These are phyloP conservation scores for Drosophila prosaltans DNA, from an alignment of 1,140 invertebrate species.

Conservation along the genomic window DNA sequence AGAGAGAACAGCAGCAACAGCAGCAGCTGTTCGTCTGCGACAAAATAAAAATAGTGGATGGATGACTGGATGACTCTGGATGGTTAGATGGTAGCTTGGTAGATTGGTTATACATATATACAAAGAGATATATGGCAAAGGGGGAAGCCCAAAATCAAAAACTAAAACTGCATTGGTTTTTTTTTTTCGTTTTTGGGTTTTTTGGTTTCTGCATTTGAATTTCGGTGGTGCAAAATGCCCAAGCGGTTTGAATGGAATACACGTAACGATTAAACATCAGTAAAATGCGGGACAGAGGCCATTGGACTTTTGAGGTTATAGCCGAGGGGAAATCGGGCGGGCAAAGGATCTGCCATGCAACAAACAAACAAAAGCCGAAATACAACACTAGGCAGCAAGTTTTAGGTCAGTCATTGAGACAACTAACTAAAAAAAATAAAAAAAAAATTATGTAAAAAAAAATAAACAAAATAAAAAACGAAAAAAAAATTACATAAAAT, in stretches of 20 bases:
- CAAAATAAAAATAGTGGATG: constrained; percentile 62
- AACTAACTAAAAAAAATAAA: too few relatives aligned
- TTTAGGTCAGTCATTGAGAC: neutral
- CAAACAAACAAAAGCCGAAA: constrained; percentile 25
- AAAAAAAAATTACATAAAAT: too few relatives aligned
- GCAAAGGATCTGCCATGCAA: constrained; percentile 57
- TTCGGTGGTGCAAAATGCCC: constrained; percentile 3
- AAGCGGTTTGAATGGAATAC: constrained; percentile 7
- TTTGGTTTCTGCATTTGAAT: neutral
- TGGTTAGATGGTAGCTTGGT: constrained; percentile 15
- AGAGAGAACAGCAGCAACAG: constrained; percentile 41
- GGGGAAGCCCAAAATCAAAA: constrained; percentile 4
- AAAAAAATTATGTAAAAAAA: too few relatives aligned
- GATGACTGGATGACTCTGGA: constrained; percentile 12
- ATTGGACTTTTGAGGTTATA: constrained; percentile 59
- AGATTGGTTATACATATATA: constrained; percentile 10
- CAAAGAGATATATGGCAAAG: neutral
- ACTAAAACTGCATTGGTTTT: neutral
- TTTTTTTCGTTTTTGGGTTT: neutral
- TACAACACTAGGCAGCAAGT: constrained; percentile 8
- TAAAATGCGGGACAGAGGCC: constrained; percentile 11
- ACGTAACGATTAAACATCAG: constrained; percentile 13
- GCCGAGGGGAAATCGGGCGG: neutral
- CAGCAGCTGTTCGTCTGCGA: constrained; percentile 21
- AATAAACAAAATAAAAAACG: too few relatives aligned